phyloP scores from a whole-genome alignment of 2,113 vertebrate genomes.

The Monopterus albus region DNA sequence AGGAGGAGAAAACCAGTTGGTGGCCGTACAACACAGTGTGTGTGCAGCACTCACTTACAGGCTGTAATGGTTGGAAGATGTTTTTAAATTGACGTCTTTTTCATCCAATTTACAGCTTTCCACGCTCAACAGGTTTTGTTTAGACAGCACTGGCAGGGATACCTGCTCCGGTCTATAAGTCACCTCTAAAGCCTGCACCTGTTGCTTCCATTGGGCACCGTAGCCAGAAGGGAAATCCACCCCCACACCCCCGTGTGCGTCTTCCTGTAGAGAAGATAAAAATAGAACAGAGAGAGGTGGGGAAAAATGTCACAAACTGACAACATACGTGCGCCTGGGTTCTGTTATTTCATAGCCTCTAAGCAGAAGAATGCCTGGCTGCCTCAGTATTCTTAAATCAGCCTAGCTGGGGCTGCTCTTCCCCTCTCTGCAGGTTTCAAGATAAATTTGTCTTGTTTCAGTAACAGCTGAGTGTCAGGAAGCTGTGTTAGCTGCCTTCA shows the following conservation, averaged over 20 bases:
- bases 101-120: not conserved
- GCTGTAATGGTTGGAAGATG: not conserved
- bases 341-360: slow-evolving; percentile 50
- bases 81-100: no score
- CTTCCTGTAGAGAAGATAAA: no score
- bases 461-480: slow-evolving; percentile 28
- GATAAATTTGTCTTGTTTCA: slow-evolving; percentile 15
- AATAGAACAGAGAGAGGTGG: not conserved
- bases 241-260: no score
- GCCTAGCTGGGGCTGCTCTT: slow-evolving; percentile 35
- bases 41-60: no score
- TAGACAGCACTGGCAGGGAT: slow-evolving; percentile 24
- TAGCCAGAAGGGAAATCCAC: slow-evolving; percentile 26
- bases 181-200: slow-evolving; percentile 69
- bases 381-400: slow-evolving; percentile 64
- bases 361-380: slow-evolving; percentile 57
- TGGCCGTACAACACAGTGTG: no score
- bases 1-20: not conserved
- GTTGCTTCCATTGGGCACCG: slow-evolving; percentile 65
- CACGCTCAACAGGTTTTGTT: not conserved
- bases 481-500: slow-evolving; percentile 23
- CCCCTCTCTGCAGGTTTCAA: slow-evolving; percentile 33
- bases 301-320: slow-evolving; percentile 43
- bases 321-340: slow-evolving; percentile 53
- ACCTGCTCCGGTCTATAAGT: slow-evolving; percentile 30